phyloP scores from a whole-genome alignment of 1,140 invertebrate species.

The Drosophila lacertosa region DNA sequence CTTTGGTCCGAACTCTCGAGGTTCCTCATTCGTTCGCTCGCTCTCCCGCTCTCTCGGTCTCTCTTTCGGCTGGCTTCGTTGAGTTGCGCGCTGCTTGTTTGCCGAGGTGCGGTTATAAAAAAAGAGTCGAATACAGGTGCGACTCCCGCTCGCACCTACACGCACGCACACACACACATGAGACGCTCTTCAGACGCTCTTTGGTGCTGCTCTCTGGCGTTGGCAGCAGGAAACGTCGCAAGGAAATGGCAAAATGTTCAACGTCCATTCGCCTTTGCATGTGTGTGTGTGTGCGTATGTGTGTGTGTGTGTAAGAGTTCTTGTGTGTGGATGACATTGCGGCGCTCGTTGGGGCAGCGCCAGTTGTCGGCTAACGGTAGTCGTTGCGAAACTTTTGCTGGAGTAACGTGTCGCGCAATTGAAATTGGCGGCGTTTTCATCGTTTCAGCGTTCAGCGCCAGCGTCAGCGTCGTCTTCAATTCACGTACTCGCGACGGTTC shows the following conservation, averaged over 20 bases:
- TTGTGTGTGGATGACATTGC: constrained; percentile 69
- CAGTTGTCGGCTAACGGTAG: constrained; percentile 69
- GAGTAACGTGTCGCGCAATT: constrained; percentile 74
- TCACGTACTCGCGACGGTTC: constrained; percentile 42
- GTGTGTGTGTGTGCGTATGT: constrained; percentile 28
- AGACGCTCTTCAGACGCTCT: constrained; percentile 7
- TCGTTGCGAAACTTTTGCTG: constrained; percentile 80
- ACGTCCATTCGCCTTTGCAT: constrained; percentile 54
- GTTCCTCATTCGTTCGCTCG: not conserved
- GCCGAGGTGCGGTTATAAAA: constrained; percentile 36
- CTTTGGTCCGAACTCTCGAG: constrained; percentile 9
- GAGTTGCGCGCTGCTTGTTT: constrained; percentile 66
- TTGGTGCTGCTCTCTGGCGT: constrained; percentile 17
- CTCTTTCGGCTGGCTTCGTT: constrained; percentile 47
- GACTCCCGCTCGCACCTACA: constrained; percentile 26
- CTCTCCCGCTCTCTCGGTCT: not conserved
- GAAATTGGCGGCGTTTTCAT: constrained; percentile 63
- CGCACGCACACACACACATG: constrained; percentile 9
- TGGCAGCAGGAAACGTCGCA: constrained; percentile 67
- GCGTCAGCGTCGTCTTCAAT: constrained; percentile 33
- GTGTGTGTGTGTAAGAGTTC: constrained; percentile 23
- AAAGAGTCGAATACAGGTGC: constrained; percentile 49
- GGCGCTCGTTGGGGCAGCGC: constrained; percentile 70
- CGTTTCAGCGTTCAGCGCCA: too few species aligned
- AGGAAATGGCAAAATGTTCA: constrained; percentile 73